phyloP scores from a whole-genome alignment of 2,797 vertebrate species.

The Pangasius krempfi region DNA sequence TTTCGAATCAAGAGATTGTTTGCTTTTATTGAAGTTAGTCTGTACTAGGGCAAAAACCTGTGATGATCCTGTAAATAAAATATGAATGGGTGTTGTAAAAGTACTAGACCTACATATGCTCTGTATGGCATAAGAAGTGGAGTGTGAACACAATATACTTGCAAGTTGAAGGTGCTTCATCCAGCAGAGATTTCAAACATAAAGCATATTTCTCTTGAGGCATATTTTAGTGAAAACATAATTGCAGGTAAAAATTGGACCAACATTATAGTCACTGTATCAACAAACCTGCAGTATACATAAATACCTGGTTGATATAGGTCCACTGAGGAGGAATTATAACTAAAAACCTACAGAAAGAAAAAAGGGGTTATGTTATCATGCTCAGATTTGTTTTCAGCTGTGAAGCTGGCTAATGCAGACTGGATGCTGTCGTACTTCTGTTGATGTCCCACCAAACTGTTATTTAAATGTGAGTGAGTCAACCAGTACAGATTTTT shows the following conservation, averaged over 20 bases:
- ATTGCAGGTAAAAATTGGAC: background rate
- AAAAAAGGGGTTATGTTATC: background rate
- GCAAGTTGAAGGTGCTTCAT: background rate
- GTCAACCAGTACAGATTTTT: background rate
- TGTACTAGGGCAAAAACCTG: background rate
- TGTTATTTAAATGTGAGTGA: conserved; percentile 5
- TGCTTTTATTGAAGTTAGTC: conserved; percentile 20
- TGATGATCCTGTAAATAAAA: conserved; percentile 30
- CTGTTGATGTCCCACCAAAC: background rate
- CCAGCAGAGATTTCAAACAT: background rate
- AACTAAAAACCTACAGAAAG: background rate
- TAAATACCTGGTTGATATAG: background rate
- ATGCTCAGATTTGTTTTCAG: background rate
- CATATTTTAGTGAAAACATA: background rate
- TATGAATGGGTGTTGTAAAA: conserved; percentile 17
- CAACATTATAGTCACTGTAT: background rate
- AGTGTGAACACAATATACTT: background rate
- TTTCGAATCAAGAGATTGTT: conserved; percentile 3
- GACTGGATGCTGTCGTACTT: background rate
- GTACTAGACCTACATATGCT: background rate
- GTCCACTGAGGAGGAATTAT: background rate
- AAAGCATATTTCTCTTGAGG: background rate
- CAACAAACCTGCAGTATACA: background rate
- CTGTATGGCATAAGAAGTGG: background rate
- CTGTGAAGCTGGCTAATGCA: background rate